Percentiles rank a stretch among this genome's conserved stretches.
Evolutionary conservation across 2,888 invertebrate species (phyloP).

Genomic region (Penaeus monodon): DNA sequence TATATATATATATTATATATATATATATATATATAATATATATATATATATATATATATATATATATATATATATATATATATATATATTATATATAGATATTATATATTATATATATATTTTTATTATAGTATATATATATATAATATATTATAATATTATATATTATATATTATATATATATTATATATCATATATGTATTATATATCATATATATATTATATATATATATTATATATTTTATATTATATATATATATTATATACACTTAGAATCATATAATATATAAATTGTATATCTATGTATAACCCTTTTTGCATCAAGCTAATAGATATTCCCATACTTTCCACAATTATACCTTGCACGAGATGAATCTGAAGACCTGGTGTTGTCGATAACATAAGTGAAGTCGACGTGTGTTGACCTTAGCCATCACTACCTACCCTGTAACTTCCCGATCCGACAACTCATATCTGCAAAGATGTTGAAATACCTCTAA

Average conservation of each 20-base stretch:
- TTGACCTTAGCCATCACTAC: conserved; percentile 39
- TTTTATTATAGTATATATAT: background rate
- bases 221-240: conserved; percentile 11
- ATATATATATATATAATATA: background rate
- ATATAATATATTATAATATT: too few species aligned
- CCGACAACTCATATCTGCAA: conserved; percentile 51
- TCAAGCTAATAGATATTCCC: too few species aligned
- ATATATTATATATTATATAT: background rate
- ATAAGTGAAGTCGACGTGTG: conserved; percentile 51
- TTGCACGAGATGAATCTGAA: too few species aligned
- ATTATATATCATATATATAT: background rate
- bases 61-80: conserved; percentile 18
- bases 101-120: background rate
- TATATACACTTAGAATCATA: conserved; percentile 4
- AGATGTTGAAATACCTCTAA: too few species aligned
- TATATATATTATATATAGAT: conserved; percentile 4
- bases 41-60: conserved; percentile 11
- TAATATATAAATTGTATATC: too few species aligned
- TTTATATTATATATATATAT: background rate
- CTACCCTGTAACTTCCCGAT: conserved; percentile 21
- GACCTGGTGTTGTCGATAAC: too few species aligned
- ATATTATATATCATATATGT: background rate
- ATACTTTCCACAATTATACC: background rate
- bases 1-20: background rate
- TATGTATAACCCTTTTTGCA: too few species aligned